A percentile compares a stretch with the other conserved stretches of the same genome.
Conservation (phyloP, 2,797 vertebrate genomes). For the Schizopygopsis malacanthus region DNA sequence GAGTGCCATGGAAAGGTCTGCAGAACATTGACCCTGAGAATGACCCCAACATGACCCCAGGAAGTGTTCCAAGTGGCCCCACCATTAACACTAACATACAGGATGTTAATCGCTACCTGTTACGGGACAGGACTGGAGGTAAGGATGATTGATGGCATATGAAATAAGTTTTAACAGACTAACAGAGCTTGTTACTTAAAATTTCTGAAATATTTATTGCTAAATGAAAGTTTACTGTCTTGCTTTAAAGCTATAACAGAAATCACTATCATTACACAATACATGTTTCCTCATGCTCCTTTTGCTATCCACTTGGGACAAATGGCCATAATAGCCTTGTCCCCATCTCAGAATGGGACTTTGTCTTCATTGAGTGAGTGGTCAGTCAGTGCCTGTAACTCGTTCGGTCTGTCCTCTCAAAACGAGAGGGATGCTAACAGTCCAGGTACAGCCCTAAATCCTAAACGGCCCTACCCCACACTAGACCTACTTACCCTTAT, state of each 20-base stretch:
- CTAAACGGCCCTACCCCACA: constrained; percentile 37
- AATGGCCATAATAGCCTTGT: constrained; percentile 70
- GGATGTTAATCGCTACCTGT: constrained; percentile 97
- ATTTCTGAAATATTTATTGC: neutral
- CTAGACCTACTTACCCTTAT: neutral
- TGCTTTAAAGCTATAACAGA: neutral
- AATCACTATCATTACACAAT: neutral
- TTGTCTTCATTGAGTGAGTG: constrained; percentile 91
- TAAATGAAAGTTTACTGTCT: neutral
- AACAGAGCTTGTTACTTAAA: neutral
- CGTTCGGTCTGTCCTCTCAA: constrained; percentile 87
- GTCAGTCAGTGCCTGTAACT: constrained; percentile 90
- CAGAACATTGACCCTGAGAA: constrained; percentile 99
- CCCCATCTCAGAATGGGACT: constrained; percentile 88
- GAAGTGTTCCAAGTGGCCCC: constrained; percentile 94
- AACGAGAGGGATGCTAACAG: constrained; percentile 74
- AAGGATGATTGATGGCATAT: constrained; percentile 50
- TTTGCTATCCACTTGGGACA: constrained; percentile 14
- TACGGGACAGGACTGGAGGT: constrained; percentile 94
- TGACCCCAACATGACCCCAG: constrained; percentile 97
- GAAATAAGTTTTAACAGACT: neutral
- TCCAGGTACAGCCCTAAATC: constrained; percentile 77
- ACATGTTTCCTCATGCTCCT: neutral
- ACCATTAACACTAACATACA: constrained; percentile 99
- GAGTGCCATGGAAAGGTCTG: constrained; percentile 98